A percentile compares a stretch with the other conserved stretches of the same genome.
These are phyloP conservation scores for Heloderma charlesbogerti DNA, from an alignment of 2,113 vertebrate species.

Conservation along the genomic window DNA sequence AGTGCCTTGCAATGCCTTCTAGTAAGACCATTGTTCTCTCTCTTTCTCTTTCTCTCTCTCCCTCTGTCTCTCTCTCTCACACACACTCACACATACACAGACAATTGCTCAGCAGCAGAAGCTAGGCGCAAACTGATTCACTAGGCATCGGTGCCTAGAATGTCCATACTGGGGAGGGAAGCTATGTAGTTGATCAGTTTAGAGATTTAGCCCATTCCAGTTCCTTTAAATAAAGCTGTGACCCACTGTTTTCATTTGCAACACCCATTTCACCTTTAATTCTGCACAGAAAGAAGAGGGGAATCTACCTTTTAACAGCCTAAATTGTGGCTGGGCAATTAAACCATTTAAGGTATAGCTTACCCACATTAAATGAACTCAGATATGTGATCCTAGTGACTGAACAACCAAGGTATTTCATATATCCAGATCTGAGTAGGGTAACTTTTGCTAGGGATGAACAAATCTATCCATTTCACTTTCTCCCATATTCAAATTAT, in stretches of 20 bases:
- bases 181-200: not conserved
- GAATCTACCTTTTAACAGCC: not conserved
- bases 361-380: not conserved
- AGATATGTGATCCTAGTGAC: not conserved
- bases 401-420: not conserved
- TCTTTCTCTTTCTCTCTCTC: not conserved
- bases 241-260: not conserved
- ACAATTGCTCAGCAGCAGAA: not conserved
- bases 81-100: not conserved
- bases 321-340: not conserved
- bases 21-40: not conserved
- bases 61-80: not conserved
- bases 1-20: not conserved
- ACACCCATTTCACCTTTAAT: not conserved
- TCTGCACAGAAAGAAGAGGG: not conserved
- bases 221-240: not conserved
- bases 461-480: not conserved
- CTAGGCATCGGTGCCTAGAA: not conserved
- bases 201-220: not conserved
- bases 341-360: not conserved
- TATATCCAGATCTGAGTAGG: not conserved
- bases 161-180: not conserved
- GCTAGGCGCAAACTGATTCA: not conserved
- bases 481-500: not conserved
- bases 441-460: not conserved